A percentile compares a stretch with the other conserved stretches of the same genome.
Conservation (phyloP, 1,140 invertebrate species). For the Papilio helenus region DNA sequence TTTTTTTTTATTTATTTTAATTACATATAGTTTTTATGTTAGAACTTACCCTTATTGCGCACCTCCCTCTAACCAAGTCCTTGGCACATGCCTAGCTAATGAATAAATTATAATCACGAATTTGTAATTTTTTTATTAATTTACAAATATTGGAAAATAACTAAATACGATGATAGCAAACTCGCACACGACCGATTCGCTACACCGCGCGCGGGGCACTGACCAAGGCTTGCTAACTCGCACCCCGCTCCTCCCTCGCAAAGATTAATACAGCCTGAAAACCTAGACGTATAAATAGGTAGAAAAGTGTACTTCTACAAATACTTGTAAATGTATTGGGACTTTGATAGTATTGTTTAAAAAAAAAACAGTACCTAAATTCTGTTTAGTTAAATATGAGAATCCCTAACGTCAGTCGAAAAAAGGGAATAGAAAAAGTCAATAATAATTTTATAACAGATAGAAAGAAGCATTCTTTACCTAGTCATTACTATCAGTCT, state of each 20-base stretch:
- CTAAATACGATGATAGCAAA: conserved; percentile 16
- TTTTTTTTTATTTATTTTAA: background rate
- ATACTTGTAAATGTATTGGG: too few relatives aligned
- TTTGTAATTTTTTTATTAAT: background rate
- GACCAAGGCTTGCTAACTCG: conserved; percentile 56
- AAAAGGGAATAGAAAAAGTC: too few relatives aligned
- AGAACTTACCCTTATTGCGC: conserved; percentile 18
- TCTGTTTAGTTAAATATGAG: too few relatives aligned
- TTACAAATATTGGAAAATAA: conserved; percentile 34
- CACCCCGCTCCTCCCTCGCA: conserved; percentile 65
- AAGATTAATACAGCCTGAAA: conserved; percentile 60
- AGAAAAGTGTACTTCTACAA: background rate
- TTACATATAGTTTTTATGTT: background rate
- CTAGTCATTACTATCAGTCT: too few relatives aligned
- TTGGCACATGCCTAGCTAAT: conserved; percentile 15
- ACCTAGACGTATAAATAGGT: conserved; percentile 46
- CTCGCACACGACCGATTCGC: conserved; percentile 45
- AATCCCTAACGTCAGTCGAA: too few relatives aligned
- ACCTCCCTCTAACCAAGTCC: conserved; percentile 18
- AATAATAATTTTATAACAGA: too few relatives aligned
- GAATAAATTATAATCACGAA: background rate
- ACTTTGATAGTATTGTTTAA: too few relatives aligned
- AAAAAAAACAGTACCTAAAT: too few relatives aligned
- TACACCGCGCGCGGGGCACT: conserved; percentile 72
- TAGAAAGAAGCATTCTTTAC: too few relatives aligned